phyloP scores from a whole-genome alignment of 1,140 invertebrate species.

The Euschistus heros region DNA sequence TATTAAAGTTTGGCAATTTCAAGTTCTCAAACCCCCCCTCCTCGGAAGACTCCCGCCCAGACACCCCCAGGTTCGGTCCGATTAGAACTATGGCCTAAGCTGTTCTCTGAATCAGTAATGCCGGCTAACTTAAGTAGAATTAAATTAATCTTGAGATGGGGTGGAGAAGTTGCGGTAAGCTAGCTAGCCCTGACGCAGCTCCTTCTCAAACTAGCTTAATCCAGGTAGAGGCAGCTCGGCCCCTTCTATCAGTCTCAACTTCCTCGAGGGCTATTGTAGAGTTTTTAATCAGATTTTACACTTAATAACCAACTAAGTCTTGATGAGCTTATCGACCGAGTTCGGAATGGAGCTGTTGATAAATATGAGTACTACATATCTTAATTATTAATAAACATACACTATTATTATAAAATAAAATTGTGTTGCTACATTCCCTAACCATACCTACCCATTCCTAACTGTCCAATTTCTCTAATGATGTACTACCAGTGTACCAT shows the following conservation, averaged over 20 bases:
- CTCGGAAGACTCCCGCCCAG: neutral
- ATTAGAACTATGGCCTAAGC: conserved; percentile 17
- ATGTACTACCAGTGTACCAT: too few species aligned
- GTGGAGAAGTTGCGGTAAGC: conserved; percentile 11
- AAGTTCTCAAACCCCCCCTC: neutral
- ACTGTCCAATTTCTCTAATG: too few species aligned
- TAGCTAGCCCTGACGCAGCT: conserved; percentile 12
- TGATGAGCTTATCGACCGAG: too few species aligned
- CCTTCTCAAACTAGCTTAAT: conserved; percentile 14
- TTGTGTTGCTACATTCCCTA: too few species aligned
- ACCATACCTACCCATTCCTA: too few species aligned
- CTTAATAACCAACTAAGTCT: neutral
- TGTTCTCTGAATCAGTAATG: conserved; percentile 13
- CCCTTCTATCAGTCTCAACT: neutral
- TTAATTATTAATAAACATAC: too few species aligned
- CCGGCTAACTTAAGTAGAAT: conserved; percentile 16
- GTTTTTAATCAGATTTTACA: conserved; percentile 12
- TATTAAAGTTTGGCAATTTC: conserved; percentile 17
- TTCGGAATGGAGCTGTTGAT: too few species aligned
- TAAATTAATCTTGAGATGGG: conserved; percentile 17
- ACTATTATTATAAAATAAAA: too few species aligned
- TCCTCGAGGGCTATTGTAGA: neutral
- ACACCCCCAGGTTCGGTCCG: neutral
- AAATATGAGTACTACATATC: too few species aligned
- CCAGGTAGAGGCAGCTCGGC: neutral